These are phyloP conservation scores for Antechinus flavipes DNA, from an alignment of 2,113 vertebrate genomes.

Conservation along the genomic window DNA sequence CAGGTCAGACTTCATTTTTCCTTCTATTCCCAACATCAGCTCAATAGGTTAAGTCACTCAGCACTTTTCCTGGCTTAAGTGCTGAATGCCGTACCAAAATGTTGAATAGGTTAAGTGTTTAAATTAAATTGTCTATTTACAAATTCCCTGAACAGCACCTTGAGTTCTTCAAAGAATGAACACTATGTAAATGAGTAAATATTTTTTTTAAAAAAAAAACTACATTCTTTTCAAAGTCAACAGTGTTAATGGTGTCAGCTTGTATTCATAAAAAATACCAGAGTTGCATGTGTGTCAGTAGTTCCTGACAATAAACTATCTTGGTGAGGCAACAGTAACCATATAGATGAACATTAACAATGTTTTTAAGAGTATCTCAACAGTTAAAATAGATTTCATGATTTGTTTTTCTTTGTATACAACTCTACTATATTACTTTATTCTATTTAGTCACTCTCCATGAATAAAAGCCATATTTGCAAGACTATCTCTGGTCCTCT, in stretches of 20 bases:
- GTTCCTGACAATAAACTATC: background rate
- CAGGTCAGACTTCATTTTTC: background rate
- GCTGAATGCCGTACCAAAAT: background rate
- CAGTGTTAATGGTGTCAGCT: background rate
- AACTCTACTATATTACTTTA: background rate
- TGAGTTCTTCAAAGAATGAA: slow-evolving; percentile 38
- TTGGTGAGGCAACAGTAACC: slow-evolving; percentile 13
- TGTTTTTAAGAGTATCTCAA: background rate
- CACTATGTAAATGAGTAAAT: slow-evolving; percentile 38
- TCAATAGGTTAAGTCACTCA: background rate
- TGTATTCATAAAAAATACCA: background rate
- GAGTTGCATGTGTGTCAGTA: background rate
- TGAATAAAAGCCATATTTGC: background rate
- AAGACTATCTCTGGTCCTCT: background rate
- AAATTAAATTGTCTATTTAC: slow-evolving; percentile 46
- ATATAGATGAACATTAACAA: background rate
- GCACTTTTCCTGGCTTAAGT: background rate
- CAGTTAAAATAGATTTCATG: background rate
- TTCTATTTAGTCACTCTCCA: background rate
- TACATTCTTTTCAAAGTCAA: slow-evolving; percentile 7
- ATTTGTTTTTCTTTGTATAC: slow-evolving; percentile 16
- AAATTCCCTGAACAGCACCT: slow-evolving; percentile 24
- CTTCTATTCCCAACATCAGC: background rate
- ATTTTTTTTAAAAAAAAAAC: background rate
- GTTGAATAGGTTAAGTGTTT: background rate